Base-by-base conservation (phyloP, 2,888 invertebrate species). In the Crossocerus cetratus region DNA sequence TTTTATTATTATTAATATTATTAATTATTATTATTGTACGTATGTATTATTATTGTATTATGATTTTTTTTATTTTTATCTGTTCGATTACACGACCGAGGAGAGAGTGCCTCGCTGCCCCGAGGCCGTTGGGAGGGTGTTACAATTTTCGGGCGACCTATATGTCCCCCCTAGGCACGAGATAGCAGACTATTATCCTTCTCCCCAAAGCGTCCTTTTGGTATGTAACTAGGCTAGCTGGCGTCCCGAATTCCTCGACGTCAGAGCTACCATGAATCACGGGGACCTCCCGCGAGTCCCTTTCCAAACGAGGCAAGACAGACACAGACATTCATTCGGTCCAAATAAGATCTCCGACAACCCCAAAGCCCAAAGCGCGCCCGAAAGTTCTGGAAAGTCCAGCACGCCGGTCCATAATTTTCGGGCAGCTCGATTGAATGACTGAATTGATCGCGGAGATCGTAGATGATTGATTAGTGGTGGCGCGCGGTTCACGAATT, bases 1-100 rank as follows among this genome's bases (percentile, higher is more conserved):
- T 79, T 83, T 84, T 81, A 83, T 82, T 79, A 83, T 79, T 80
- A 80, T 69, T 72, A 83, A 76, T 71, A 80, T 69, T 72, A 74
- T 75, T 80, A 83, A 76, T 32, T 77, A 77, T 72, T 78, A 82
- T 81, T 82, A 81, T 75, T 84, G 76, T 78, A 68, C 67, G 78
- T 78, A 77, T 69, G 80, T 78, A 74, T 72, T 72, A 73, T 68
- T 69, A 70, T 68, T 70, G 20, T 75, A 60, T 57, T 74, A 72
- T 74, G 73, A 72, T 70, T 59, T 74, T 73, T 83, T 82, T 75
- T 72, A 72, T 77, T 79, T 77, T 83, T 81, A 82, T 82, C 73
- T 78, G 80, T 69, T 76, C 75, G 32, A 76, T 66, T 80, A 73
- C 74, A 32, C 32, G 11, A 32, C 77, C 49, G 78, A 76, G 74